phyloP scores from a whole-genome alignment of 2,888 invertebrate species.

The Holacanthella duospinosa region DNA sequence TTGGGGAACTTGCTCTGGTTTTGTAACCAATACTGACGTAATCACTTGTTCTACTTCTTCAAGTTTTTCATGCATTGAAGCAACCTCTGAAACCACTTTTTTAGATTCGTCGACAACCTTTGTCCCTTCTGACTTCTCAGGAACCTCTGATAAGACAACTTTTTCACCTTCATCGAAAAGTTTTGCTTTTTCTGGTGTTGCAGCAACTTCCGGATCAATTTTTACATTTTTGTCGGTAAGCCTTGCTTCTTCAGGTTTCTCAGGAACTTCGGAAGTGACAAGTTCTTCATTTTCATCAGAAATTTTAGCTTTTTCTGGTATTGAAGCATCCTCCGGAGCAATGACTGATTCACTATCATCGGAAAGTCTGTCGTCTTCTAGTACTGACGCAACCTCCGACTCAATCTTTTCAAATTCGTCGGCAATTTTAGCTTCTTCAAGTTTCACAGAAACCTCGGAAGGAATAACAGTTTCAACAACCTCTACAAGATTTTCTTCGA shows the following conservation, averaged over 20 bases:
- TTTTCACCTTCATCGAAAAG: neutral
- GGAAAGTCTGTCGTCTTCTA: neutral
- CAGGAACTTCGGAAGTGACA: neutral
- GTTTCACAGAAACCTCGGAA: no score
- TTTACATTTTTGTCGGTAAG: no score
- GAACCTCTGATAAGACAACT: neutral
- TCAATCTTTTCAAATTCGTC: neutral
- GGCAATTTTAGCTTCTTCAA: neutral
- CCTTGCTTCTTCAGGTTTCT: no score
- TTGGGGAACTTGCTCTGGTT: no score
- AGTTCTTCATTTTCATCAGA: neutral
- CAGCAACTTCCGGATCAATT: neutral
- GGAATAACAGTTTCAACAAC: neutral
- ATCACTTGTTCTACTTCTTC: neutral
- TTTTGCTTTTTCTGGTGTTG: neutral
- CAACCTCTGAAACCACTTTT: neutral
- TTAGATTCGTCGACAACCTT: neutral
- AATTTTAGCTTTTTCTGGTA: neutral
- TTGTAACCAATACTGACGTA: no score
- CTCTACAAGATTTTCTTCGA: neutral
- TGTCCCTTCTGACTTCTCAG: neutral
- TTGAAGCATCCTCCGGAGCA: neutral
- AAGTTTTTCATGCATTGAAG: neutral
- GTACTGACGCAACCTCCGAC: neutral
- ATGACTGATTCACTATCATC: neutral